Percentiles rank a stretch among this genome's conserved stretches.
These are phyloP conservation scores for Vicugna pacos DNA, from an alignment of 2,113 vertebrate genomes.

Conservation along the genomic window DNA sequence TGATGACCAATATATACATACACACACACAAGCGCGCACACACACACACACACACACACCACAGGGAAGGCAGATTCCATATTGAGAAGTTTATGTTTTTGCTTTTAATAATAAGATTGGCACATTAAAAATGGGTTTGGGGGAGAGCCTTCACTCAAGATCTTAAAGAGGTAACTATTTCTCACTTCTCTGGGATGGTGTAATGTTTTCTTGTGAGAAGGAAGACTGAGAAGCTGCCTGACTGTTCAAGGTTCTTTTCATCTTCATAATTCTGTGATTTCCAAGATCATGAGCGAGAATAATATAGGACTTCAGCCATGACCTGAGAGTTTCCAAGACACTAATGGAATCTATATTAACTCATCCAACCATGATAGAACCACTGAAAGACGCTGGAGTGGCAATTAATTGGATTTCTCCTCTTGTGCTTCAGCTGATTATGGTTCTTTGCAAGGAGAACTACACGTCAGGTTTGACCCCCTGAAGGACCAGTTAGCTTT, in stretches of 20 bases:
- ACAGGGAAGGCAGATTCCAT: neutral
- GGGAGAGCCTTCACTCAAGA: neutral
- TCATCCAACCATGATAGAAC: neutral
- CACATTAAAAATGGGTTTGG: neutral
- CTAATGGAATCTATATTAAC: neutral
- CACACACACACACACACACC: neutral
- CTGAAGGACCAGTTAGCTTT: constrained; percentile 6
- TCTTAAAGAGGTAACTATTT: neutral
- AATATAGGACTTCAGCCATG: neutral
- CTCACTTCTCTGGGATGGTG: neutral
- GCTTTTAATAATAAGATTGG: neutral
- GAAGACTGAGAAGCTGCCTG: neutral
- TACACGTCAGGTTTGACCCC: neutral
- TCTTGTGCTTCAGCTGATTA: neutral
- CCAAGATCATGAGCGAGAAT: neutral
- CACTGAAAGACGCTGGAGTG: neutral
- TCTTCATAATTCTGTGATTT: neutral
- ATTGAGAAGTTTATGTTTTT: neutral
- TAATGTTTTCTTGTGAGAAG: neutral
- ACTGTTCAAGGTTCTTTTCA: neutral
- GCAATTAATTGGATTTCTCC: neutral
- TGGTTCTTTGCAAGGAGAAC: neutral
- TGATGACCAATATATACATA: neutral
- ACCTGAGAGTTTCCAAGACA: neutral
- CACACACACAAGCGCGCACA: neutral